A percentile compares a stretch with the other conserved stretches of the same genome.
Conservation (phyloP, 2,888 invertebrate species). For the Portevinia maculata region DNA sequence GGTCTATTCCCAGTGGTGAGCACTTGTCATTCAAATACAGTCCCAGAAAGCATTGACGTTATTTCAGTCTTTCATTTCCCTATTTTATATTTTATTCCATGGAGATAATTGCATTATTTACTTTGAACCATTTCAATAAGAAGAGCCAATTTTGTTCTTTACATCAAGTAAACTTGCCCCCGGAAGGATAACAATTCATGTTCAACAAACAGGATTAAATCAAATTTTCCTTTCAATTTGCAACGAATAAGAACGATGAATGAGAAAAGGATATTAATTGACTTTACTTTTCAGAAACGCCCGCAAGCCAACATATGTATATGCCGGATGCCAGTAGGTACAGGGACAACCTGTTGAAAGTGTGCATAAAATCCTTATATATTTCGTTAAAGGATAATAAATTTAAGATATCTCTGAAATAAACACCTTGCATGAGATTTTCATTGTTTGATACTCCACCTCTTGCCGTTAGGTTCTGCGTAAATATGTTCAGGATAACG, state of each 20-base stretch:
- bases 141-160: constrained; percentile 21
- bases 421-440: constrained; percentile 11
- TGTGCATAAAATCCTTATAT: neutral
- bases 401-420: constrained; percentile 10
- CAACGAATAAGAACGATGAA: neutral
- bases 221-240: constrained; percentile 18
- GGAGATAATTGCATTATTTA: constrained; percentile 48
- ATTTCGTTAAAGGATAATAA: constrained; percentile 9
- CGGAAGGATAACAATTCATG: constrained; percentile 5
- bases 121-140: constrained; percentile 35
- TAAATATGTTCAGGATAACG: constrained; percentile 14
- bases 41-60: neutral
- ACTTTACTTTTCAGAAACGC: constrained; percentile 11
- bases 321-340: constrained; percentile 38
- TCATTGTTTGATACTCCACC: constrained; percentile 19
- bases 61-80: constrained; percentile 1
- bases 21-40: neutral
- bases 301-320: neutral
- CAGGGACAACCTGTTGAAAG: constrained; percentile 54
- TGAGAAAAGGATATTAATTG: constrained; percentile 29
- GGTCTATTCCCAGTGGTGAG: neutral
- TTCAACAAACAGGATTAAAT: constrained; percentile 29
- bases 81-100: neutral
- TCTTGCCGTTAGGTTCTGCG: neutral
- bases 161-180: neutral